Base-by-base conservation (phyloP, 2,888 invertebrate genomes). In the Aphodius sticticus region DNA sequence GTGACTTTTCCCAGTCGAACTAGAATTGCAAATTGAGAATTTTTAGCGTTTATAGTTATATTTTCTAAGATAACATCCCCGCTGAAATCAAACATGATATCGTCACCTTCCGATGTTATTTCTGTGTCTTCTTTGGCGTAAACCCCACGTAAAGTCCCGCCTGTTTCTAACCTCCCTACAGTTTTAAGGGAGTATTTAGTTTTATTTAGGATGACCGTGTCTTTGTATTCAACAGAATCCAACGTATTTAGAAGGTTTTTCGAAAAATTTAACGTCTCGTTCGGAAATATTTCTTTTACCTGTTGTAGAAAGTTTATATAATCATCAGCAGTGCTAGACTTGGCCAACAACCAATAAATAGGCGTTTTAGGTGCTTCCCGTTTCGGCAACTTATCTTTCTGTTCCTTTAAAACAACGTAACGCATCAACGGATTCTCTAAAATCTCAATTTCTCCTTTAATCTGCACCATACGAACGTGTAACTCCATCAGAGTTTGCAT, bases 371-470 rank as follows among this genome's bases (percentile, higher is more conserved):
- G 77, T 70, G 76, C 78, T 37, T 78, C 83, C 71, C 77, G 75
- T 16, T 81, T 79, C 15, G 80, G 77, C 74, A 76, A 76, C 0
- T 78, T 75, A 16, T 82, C 80, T 69, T 82, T 72, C 72, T 85
- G 83, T 37, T 85, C 79, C 79, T 86, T 85, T 4, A 89, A 84
- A n/a, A 87, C 82, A 69, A 92, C 89, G n/a, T 90, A 89, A 77
- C 93, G 88, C 88, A 93, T 90, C 35, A 91, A 87, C 0, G 92
- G 92, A 87, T 93, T 92, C 84, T 93, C 93, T 0, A 92, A 85
- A 16, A 93, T 89, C 81, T 92, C 92, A 82, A 93, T 89, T 83
- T 93, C 92, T 69, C 89, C 90, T 81, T 91, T 91, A 69, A 93
- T 93, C 85, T 92, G 91, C 69, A 90, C 88, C 80, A 93, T 84